Evolutionary conservation across 2,888 invertebrate genomes (phyloP).

Genomic region (Phengaris arion): DNA sequence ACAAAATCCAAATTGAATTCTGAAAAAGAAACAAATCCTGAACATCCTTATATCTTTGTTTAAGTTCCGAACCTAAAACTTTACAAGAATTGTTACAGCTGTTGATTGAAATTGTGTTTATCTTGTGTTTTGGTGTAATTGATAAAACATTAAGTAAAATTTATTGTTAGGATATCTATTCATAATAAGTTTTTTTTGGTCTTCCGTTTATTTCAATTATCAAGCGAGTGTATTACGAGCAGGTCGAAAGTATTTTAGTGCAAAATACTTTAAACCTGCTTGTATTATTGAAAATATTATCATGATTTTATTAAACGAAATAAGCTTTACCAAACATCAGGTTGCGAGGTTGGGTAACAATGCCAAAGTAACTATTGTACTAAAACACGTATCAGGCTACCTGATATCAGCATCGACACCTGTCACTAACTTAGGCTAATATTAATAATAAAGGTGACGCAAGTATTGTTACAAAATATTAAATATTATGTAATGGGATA

Average conservation of each 20-base stretch:
- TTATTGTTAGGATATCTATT: neutral
- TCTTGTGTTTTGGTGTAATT: neutral
- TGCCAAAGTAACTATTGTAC: neutral
- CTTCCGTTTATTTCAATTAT: no score
- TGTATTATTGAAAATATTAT: no score
- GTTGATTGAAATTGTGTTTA: constrained; percentile 17
- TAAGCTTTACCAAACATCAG: neutral
- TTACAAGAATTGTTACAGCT: neutral
- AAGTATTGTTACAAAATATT: no score
- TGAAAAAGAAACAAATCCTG: neutral
- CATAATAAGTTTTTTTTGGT: neutral
- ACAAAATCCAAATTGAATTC: neutral
- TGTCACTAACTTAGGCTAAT: no score
- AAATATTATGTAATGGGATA: no score
- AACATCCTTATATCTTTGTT: neutral
- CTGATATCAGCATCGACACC: no score
- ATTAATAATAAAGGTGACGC: no score
- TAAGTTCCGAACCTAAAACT: neutral
- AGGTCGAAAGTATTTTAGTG: no score
- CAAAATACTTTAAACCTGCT: no score
- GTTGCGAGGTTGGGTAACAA: constrained; percentile 21
- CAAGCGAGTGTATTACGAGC: no score
- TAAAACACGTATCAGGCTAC: constrained; percentile 15
- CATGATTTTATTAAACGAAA: neutral
- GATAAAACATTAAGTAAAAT: neutral